Base-by-base conservation (phyloP, 2,113 vertebrate species). In the Ictalurus punctatus region DNA sequence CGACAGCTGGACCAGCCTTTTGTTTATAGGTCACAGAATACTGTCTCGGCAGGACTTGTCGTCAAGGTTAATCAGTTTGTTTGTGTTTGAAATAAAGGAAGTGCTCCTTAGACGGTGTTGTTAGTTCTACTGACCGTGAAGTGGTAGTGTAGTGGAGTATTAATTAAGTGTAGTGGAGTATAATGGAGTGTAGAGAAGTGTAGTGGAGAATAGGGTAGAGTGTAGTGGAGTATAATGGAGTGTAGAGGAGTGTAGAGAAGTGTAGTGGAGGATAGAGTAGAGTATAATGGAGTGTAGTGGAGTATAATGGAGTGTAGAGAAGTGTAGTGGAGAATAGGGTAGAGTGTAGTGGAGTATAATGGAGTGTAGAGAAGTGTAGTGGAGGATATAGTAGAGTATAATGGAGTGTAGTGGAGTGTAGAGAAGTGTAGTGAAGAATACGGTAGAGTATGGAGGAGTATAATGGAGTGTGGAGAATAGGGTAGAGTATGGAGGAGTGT, bases 1-100 rank as follows among this genome's bases (percentile, higher is more conserved):
- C 88, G 80, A 90, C 88, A 83, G 89, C 89, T 67, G 79, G 76
- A 86, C 10, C 56, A 56, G 56, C 48, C 90, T 90, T 86, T 90
- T 91, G 90, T 92, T 92, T 54, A 58, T 0, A 30, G 25, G 0
- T 9, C 71, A 44, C 59, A 71, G 58, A 63, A 30, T 52, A 65
- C 79, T 40, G 71, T 30, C 30, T 73, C 59, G 52, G 27, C 30
- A 54, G 30, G 6, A 21, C 73, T 34, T 85, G 52, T 61, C 83
- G 65, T 54, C n/a, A 17, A 63, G 56, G 0, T n/a, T 12, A 48
- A 40, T 13, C 87, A 19, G 52, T n/a, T 1, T 37, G 13, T 21
- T 37, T 14, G 52, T 63, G 30, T 61, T 23, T 86, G 44, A 19
- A 30, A n/a, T 74, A 25, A 61, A 74, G 74, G 25, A 54, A 80